Evolutionary conservation across 2,888 invertebrate species (phyloP).

Genomic region (Cryptocheilus praepositus): DNA sequence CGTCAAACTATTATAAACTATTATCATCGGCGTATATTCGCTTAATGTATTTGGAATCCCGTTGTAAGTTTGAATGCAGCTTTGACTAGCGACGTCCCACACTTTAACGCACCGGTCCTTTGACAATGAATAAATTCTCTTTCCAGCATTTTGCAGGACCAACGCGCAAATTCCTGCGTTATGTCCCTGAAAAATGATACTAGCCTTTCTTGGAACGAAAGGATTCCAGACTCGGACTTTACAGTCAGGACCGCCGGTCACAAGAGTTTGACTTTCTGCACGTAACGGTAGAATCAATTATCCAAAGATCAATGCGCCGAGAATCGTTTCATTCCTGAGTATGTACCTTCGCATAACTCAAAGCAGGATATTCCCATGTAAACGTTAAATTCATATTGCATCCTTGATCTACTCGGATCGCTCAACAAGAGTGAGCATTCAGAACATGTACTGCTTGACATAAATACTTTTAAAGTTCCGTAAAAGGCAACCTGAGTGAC

Average conservation of each 20-base stretch:
- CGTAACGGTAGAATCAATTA: no score
- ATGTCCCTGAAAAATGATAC: constrained; percentile 82
- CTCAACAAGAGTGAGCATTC: constrained; percentile 79
- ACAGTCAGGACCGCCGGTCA: constrained; percentile 85
- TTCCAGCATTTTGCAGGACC: constrained; percentile 81
- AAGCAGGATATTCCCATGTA: constrained; percentile 72
- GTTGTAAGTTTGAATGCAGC: constrained; percentile 83
- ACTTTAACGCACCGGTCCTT: constrained; percentile 85
- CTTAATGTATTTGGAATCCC: constrained; percentile 80
- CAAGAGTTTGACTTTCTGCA: constrained; percentile 76
- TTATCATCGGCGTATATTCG: constrained; percentile 78
- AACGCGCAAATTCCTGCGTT: constrained; percentile 82
- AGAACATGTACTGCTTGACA: constrained; percentile 81
- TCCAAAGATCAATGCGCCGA: background rate
- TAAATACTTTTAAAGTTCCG: constrained; percentile 80
- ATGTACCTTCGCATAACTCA: constrained; percentile 63
- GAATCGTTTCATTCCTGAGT: background rate
- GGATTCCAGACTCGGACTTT: constrained; percentile 87
- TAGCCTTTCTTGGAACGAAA: constrained; percentile 83
- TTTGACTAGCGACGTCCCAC: constrained; percentile 83
- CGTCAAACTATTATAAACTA: constrained; percentile 81
- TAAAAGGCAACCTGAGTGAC: constrained; percentile 84
- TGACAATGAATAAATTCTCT: constrained; percentile 83
- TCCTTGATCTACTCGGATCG: constrained; percentile 78
- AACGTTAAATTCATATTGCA: constrained; percentile 78